Evolutionary conservation across 2,888 invertebrate genomes (phyloP), one percentile per base, ranked within the genome.

Genomic region (Protodeltote pygarga): DNA sequence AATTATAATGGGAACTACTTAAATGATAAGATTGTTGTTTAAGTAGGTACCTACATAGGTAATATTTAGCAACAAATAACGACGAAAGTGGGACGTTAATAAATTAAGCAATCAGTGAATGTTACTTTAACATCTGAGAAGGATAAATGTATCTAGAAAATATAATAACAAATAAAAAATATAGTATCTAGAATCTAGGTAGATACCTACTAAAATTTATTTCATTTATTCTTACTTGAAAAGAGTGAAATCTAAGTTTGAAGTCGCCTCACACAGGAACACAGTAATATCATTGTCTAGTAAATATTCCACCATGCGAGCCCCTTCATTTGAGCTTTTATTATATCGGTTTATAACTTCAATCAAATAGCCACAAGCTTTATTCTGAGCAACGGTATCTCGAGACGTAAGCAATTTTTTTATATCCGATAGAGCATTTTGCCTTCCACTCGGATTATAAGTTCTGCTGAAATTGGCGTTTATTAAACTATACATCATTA

Each of bases 231-330:
- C 78, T 49, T 55, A 90, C 91, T 76, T 83, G 64, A 89, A 90
- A 14, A 91, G 73, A 9, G 79, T 65, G 54, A 85, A 87, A 60
- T 90, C 89, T 65, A 92, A 77, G 59, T 91, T 92, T 5, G 89
- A 82, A 23, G 83, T 88, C 14, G 89, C 88, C 75, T 90, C 91
- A 61, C 91, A 90, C 6, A 92, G 75, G 67, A 91, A 92, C 21
- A 90, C 85, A 2, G 80, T 83, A 21, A 90, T 87, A 57, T 92
- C 91, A 50, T 88, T 90, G 10, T 88, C 84, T 33, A 92, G 59
- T 44, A 92, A 75, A 72, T 89, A 87, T 65, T 87, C 81, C 8
- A 89, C 64, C 69, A 87, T 79, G 9, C 74, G 75, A 31, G 53
- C 64, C 34, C 82, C 77, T 59, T 90, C 87, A 5, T 71, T 73